Percentiles rank a stretch among this genome's conserved stretches.
Conservation (phyloP, 2,113 vertebrate genomes). For the Brachionichthys hirsutus region DNA sequence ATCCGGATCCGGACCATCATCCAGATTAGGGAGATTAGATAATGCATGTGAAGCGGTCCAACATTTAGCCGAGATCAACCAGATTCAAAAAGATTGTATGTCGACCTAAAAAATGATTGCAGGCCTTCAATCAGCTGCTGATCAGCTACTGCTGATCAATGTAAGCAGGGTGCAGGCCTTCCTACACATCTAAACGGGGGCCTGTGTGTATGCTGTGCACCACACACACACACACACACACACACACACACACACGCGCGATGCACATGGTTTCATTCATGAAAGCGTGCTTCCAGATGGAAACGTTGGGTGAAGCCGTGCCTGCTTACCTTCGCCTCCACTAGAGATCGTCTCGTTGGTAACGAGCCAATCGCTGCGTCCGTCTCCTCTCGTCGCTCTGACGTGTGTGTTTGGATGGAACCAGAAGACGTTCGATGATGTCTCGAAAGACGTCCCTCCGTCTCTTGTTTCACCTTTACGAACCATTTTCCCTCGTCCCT, state of each 20-base stretch:
- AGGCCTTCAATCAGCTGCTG: too few relatives aligned
- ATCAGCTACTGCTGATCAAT: too few relatives aligned
- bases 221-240: too few relatives aligned
- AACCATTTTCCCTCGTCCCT: too few relatives aligned
- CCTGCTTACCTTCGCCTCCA: background rate
- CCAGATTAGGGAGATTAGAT: too few relatives aligned
- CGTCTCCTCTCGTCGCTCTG: too few relatives aligned
- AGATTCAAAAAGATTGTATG: too few relatives aligned
- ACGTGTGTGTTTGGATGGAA: too few relatives aligned
- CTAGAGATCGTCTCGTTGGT: background rate
- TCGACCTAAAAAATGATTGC: too few relatives aligned
- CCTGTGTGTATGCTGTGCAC: background rate
- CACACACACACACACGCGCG: background rate
- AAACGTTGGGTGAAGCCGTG: background rate
- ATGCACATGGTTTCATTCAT: slow-evolving; percentile 5
- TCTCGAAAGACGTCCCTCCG: background rate
- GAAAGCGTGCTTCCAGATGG: background rate
- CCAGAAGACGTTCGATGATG: background rate
- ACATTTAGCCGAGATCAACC: too few relatives aligned
- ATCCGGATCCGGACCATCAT: too few relatives aligned
- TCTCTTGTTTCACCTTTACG: background rate
- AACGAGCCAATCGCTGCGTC: background rate
- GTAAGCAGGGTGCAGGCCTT: background rate
- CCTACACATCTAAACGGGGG: slow-evolving; percentile 2
- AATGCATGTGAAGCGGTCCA: too few relatives aligned